These are phyloP conservation scores for Drosophila anomelani DNA, from an alignment of 2,888 invertebrate genomes.

Conservation along the genomic window DNA sequence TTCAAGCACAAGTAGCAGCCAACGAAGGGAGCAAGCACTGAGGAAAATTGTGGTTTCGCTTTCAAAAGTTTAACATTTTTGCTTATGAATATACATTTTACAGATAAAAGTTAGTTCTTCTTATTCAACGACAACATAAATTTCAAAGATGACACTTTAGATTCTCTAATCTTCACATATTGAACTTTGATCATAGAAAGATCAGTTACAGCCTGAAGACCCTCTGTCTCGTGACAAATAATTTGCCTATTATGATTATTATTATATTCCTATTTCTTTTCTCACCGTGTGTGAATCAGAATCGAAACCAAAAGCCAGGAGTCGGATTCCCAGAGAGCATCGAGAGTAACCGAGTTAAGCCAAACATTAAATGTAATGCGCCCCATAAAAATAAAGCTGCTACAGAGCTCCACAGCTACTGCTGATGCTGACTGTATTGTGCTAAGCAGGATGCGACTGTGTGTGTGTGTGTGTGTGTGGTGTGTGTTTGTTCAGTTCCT, in stretches of 20 bases:
- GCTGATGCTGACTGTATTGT: slow-evolving; percentile 44
- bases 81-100: background rate
- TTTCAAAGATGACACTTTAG: background rate
- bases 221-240: too few relatives aligned
- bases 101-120: background rate
- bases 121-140: background rate
- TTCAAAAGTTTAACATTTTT: background rate
- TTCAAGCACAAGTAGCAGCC: slow-evolving; percentile 19
- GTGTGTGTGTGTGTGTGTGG: slow-evolving; percentile 6
- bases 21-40: slow-evolving; percentile 6
- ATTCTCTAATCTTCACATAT: too few relatives aligned
- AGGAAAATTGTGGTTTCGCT: background rate
- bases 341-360: slow-evolving; percentile 75
- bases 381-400: slow-evolving; percentile 78
- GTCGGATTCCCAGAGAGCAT: slow-evolving; percentile 46
- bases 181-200: too few relatives aligned
- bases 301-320: slow-evolving; percentile 21
- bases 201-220: too few relatives aligned
- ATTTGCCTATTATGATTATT: too few relatives aligned
- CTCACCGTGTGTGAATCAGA: slow-evolving; percentile 16
- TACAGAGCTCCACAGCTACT: slow-evolving; percentile 37
- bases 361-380: slow-evolving; percentile 78
- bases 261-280: background rate
- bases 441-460: slow-evolving; percentile 36
- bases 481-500: slow-evolving; percentile 39